Evolutionary conservation across 2,888 invertebrate species (phyloP), one percentile per base, ranked within the genome.

Genomic region (Agelastica alni): DNA sequence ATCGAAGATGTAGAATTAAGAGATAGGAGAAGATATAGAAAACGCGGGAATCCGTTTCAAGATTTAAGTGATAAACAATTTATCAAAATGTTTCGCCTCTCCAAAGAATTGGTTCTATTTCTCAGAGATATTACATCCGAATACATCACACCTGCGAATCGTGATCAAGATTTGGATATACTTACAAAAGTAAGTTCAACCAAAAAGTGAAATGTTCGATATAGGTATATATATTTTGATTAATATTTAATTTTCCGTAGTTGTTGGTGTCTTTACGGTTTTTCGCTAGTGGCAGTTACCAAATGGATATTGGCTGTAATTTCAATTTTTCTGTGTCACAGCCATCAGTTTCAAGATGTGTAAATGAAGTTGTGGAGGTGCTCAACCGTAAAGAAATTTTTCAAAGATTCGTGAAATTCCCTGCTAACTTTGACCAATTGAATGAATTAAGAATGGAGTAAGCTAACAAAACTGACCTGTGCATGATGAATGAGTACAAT

Each of bases 261-360:
- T 14, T 51, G n/a, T 18, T 51, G 14, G 44, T 51, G 20, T 20
- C 46, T 26, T 28, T 53, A 49, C 36, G 42, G 22, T 62, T 60
- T 54, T 59, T 51, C 42, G 60, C 53, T 16, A 44, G 30, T 37
- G 60, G 59, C 9, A 51, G 51, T 37, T 60, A 58, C 32, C 60
- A 59, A 41, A 26, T 45, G 31, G 49, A 48, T 46, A 41, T 57
- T 5, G 58, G 52, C 2, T 28, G 41, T 7, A 58, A 56, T 53
- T 16, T 46, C 13, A 51, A 28, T 52, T 13, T 56, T 31, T 47
- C 45, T 30, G 13, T 61, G 22, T 45, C 43, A 28, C 60, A 63
- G 26, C 30, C 56, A 20, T 55, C 55, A 28, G 56, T 56, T 9
- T 53, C 51, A 22, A 48, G 53, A 45, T 51, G 54, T 43, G 54